Evolutionary conservation across 2,113 vertebrate species (phyloP).

Genomic region (Platysteira castanea): DNA sequence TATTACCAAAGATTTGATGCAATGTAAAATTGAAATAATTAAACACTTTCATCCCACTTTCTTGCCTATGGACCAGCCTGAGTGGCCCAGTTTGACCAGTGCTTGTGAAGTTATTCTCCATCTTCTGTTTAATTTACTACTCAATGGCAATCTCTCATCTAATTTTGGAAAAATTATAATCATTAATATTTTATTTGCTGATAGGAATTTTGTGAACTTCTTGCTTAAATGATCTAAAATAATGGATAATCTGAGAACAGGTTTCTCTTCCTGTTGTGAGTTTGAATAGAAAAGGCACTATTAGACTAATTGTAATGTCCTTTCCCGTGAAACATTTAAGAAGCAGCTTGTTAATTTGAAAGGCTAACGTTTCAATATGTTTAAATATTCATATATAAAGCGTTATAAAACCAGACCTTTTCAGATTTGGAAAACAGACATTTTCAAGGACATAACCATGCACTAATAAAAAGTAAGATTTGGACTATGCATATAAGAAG

Average conservation of each 20-base stretch:
- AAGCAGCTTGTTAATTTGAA: background rate
- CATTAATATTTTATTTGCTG: background rate
- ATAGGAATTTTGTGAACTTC: background rate
- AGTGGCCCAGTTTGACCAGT: background rate
- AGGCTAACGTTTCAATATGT: background rate
- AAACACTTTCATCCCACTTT: background rate
- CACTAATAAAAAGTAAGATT: background rate
- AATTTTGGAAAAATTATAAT: background rate
- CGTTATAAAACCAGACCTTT: background rate
- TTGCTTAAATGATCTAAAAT: background rate
- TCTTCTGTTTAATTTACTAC: background rate
- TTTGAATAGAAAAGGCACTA: background rate
- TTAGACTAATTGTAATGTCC: background rate
- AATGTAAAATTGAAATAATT: background rate
- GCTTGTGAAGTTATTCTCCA: background rate
- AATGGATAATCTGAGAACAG: background rate
- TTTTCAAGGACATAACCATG: background rate
- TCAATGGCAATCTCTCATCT: background rate
- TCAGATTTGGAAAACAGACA: background rate
- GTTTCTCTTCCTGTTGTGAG: background rate
- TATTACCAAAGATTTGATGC: background rate
- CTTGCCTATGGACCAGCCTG: background rate
- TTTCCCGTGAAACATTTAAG: background rate
- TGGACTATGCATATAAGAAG: background rate
- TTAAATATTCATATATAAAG: background rate